Evolutionary conservation across 2,888 invertebrate genomes (phyloP).

Genomic region (Holacanthella duospinosa): DNA sequence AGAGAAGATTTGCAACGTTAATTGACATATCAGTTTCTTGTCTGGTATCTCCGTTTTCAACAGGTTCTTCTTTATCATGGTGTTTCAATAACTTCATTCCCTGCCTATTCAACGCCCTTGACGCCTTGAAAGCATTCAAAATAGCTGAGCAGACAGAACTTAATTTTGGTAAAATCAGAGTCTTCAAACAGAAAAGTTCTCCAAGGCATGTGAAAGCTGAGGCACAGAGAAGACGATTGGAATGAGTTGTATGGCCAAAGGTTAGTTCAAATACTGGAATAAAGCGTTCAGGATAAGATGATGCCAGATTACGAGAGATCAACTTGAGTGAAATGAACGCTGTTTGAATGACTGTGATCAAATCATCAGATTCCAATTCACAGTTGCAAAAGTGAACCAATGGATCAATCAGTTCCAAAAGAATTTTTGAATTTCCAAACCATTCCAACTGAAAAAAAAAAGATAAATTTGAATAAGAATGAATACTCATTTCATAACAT

Average conservation of each 20-base stretch:
- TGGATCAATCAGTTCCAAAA: constrained; percentile 49
- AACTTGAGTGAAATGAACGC: constrained; percentile 72
- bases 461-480: background rate
- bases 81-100: background rate
- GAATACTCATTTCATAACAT: background rate
- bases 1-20: constrained; percentile 21
- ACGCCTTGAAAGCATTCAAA: constrained; percentile 27
- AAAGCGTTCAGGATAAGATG: constrained; percentile 58
- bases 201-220: constrained; percentile 40
- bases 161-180: constrained; percentile 29
- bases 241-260: constrained; percentile 16
- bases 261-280: constrained; percentile 45
- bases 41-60: constrained; percentile 3
- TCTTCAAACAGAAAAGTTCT: constrained; percentile 40
- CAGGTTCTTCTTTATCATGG: background rate
- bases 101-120: constrained; percentile 16
- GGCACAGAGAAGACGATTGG: constrained; percentile 35
- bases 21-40: constrained; percentile 7
- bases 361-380: constrained; percentile 46
- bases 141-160: constrained; percentile 26
- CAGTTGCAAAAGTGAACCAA: constrained; percentile 47
- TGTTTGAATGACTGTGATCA: constrained; percentile 65
- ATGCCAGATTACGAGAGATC: constrained; percentile 61
- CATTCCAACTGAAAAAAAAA: constrained; percentile 29
- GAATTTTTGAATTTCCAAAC: constrained; percentile 29